phyloP scores from a whole-genome alignment of 2,888 invertebrate genomes.

The Rhodophaea formosa region DNA sequence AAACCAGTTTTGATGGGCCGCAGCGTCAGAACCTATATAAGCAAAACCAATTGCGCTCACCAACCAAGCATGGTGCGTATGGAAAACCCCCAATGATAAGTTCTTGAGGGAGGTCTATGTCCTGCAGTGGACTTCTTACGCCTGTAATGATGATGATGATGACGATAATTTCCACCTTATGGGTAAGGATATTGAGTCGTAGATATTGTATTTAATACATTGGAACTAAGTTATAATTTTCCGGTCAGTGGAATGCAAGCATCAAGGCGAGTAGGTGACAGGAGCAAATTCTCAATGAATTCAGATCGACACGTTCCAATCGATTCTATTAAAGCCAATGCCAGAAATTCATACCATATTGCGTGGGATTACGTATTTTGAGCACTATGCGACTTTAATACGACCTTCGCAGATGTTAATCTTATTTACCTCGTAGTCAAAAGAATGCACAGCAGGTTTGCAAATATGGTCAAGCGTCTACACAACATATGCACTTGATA shows the following conservation, averaged over 20 bases:
- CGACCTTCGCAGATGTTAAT: slow-evolving; percentile 2
- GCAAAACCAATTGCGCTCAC: too few relatives aligned
- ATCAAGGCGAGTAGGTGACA: slow-evolving; percentile 62
- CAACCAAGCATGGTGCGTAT: too few relatives aligned
- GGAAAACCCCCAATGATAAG: too few relatives aligned
- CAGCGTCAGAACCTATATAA: too few relatives aligned
- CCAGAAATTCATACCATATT: slow-evolving; percentile 3
- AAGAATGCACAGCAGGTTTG: neutral
- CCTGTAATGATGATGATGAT: too few relatives aligned
- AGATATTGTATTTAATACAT: too few relatives aligned
- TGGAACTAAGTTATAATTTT: slow-evolving; percentile 39
- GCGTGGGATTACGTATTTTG: slow-evolving; percentile 30
- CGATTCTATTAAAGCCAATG: slow-evolving; percentile 1
- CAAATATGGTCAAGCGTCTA: neutral
- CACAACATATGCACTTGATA: neutral
- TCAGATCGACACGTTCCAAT: slow-evolving; percentile 15
- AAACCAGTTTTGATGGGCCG: too few relatives aligned
- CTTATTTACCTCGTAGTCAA: neutral
- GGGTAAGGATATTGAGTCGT: too few relatives aligned
- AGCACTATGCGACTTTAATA: neutral
- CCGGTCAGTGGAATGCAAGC: slow-evolving; percentile 60
- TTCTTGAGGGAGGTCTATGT: too few relatives aligned
- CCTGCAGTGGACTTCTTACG: too few relatives aligned
- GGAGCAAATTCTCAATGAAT: slow-evolving; percentile 31
- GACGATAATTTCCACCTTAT: too few relatives aligned